Evolutionary conservation across 2,888 invertebrate species (phyloP).

Genomic region (Hemaris fuciformis): DNA sequence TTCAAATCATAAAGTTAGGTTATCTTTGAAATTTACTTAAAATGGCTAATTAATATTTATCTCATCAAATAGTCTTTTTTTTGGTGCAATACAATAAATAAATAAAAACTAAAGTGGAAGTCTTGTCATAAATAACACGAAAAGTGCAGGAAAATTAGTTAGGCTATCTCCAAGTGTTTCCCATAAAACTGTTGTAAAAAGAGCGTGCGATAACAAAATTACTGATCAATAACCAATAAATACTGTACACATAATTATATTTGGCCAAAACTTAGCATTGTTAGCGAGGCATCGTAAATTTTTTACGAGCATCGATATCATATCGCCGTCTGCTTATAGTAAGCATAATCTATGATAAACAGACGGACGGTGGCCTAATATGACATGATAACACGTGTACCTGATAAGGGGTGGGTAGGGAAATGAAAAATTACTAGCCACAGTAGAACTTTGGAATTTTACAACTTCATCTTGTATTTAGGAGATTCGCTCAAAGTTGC

Average conservation of each 20-base stretch:
- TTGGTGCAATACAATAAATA: no score
- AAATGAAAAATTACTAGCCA: background rate
- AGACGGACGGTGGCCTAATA: constrained; percentile 52
- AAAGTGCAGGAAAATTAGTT: background rate
- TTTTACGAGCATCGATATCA: constrained; percentile 65
- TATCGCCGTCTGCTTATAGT: constrained; percentile 60
- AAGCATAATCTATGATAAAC: constrained; percentile 56
- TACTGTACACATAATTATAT: constrained; percentile 50
- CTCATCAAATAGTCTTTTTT: no score
- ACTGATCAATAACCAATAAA: constrained; percentile 35
- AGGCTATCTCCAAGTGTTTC: background rate
- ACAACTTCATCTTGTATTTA: no score
- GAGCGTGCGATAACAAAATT: constrained; percentile 25
- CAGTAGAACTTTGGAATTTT: background rate
- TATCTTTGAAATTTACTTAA: no score
- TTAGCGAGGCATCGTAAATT: constrained; percentile 59
- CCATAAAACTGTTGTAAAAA: constrained; percentile 6
- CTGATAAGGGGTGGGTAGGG: constrained; percentile 14
- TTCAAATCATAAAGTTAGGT: no score
- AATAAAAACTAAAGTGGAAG: background rate
- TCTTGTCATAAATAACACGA: background rate
- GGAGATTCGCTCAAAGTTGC: no score
- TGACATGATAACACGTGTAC: constrained; percentile 52
- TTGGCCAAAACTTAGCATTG: constrained; percentile 64
- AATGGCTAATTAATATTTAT: no score